Evolutionary conservation across 1,140 invertebrate genomes (phyloP).

Genomic region (Zaprionus africanus): DNA sequence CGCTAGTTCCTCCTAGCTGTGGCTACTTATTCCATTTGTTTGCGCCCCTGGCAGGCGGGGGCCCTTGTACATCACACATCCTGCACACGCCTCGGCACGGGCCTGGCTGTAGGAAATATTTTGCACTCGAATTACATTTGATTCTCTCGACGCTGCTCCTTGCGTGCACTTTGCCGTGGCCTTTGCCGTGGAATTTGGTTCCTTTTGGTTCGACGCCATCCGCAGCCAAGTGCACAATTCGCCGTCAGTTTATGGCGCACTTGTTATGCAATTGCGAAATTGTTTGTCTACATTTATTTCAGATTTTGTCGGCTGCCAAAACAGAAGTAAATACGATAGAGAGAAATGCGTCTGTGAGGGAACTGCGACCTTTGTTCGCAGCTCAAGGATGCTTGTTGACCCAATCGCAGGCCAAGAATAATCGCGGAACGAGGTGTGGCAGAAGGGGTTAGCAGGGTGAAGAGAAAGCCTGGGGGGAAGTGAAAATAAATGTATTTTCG

Average conservation of each 20-base stretch:
- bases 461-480: slow-evolving; percentile 9
- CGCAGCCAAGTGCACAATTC: slow-evolving; percentile 1
- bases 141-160: background rate
- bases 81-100: too few relatives aligned
- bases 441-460: background rate
- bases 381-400: slow-evolving; percentile 72
- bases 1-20: too few relatives aligned
- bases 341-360: slow-evolving; percentile 39
- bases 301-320: slow-evolving; percentile 26
- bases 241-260: slow-evolving; percentile 1
- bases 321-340: slow-evolving; percentile 35
- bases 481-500: slow-evolving; percentile 63
- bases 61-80: too few relatives aligned
- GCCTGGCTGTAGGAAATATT: background rate
- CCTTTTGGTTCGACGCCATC: background rate
- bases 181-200: slow-evolving; percentile 4
- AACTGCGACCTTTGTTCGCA: slow-evolving; percentile 67
- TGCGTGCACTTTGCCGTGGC: background rate
- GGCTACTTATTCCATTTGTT: too few relatives aligned
- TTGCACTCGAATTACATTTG: background rate
- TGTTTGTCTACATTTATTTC: slow-evolving; percentile 16
- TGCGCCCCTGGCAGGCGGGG: too few relatives aligned
- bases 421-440: slow-evolving; percentile 10
- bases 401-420: slow-evolving; percentile 63
- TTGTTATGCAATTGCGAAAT: slow-evolving; percentile 6